These are phyloP conservation scores for Pangasianodon hypophthalmus DNA, from an alignment of 2,113 vertebrate species.

Conservation along the genomic window DNA sequence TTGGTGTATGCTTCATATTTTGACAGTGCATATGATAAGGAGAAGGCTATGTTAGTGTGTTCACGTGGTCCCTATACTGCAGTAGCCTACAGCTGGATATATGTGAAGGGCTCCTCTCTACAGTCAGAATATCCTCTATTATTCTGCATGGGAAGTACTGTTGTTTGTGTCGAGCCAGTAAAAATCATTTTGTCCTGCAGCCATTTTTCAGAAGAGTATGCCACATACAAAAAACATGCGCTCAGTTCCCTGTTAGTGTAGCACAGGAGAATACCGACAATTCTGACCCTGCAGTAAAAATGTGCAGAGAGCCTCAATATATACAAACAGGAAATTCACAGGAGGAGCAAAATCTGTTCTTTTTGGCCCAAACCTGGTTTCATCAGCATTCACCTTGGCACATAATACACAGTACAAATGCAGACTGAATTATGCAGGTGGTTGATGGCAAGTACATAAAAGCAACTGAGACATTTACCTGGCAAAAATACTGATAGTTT, in stretches of 20 bases:
- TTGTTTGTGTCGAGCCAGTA: background rate
- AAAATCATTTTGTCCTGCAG: background rate
- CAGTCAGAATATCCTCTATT: background rate
- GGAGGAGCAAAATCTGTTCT: constrained; percentile 44
- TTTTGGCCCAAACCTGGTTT: constrained; percentile 65
- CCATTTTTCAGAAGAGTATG: background rate
- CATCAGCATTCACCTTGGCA: constrained; percentile 64
- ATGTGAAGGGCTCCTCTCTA: background rate
- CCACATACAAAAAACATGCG: constrained; percentile 30
- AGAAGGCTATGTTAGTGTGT: background rate
- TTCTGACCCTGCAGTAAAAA: background rate
- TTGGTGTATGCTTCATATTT: background rate
- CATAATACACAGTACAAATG: constrained; percentile 1
- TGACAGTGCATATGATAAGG: background rate
- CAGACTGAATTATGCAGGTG: constrained; percentile 1
- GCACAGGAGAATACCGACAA: constrained; percentile 3
- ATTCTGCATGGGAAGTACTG: background rate
- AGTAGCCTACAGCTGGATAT: background rate
- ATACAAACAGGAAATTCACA: constrained; percentile 46
- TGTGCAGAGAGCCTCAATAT: constrained; percentile 14
- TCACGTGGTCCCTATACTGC: background rate
- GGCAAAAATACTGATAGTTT: background rate
- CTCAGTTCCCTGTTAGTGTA: constrained; percentile 48
- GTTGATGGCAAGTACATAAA: background rate
- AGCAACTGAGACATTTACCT: background rate